phyloP scores from a whole-genome alignment of 2,113 vertebrate genomes.

The Oreochromis tanganicae region DNA sequence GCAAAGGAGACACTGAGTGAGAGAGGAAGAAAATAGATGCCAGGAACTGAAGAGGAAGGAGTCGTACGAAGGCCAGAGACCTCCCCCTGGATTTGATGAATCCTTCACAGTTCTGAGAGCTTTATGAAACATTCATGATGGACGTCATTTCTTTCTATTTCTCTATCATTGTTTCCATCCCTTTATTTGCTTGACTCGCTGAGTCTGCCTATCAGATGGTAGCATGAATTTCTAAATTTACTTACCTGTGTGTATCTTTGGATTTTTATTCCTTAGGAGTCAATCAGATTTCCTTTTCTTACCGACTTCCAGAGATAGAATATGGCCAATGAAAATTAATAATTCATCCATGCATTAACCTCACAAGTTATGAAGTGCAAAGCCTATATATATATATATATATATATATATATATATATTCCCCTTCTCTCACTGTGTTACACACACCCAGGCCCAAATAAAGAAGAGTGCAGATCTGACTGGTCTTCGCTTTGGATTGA shows the following conservation, averaged over 20 bases:
- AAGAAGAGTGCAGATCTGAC: slow-evolving; percentile 12
- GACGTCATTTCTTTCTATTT: slow-evolving; percentile 36
- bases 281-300: not conserved
- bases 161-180: not conserved
- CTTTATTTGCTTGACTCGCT: not conserved
- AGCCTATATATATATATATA: not conserved
- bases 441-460: not conserved
- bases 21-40: not conserved
- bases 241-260: slow-evolving; percentile 17
- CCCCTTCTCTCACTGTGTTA: not conserved
- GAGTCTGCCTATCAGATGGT: not conserved
- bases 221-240: slow-evolving; percentile 6
- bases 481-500: slow-evolving; percentile 27
- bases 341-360: slow-evolving; percentile 72
- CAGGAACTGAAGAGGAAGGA: not conserved
- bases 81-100: slow-evolving; percentile 50
- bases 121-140: slow-evolving; percentile 63
- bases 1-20: not conserved
- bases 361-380: slow-evolving; percentile 52
- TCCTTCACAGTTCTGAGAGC: slow-evolving; percentile 56
- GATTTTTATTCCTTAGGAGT: not conserved
- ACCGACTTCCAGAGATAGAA: slow-evolving; percentile 23
- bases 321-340: slow-evolving; percentile 43
- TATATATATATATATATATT: not conserved
- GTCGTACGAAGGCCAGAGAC: slow-evolving; percentile 16